A percentile compares a stretch with the other conserved stretches of the same genome.
phyloP scores from a whole-genome alignment of 2,113 vertebrate species.

The Ochotona princeps region DNA sequence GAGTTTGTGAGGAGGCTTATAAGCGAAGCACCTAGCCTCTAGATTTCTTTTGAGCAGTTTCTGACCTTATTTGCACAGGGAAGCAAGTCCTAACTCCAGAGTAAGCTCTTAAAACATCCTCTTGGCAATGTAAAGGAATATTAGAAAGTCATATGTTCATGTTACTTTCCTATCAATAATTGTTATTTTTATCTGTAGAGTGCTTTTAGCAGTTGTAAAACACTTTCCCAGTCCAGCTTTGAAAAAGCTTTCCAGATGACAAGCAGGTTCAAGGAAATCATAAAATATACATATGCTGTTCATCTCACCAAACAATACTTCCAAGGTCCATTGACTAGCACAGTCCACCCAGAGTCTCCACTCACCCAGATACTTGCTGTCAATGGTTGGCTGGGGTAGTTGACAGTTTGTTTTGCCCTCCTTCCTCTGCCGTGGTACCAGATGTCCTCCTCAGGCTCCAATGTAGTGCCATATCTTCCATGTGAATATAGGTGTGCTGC shows the following conservation, averaged over 20 bases:
- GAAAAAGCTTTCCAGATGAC: background rate
- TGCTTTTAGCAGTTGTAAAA: background rate
- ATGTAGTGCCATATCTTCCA: too few relatives aligned
- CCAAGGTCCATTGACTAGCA: too few relatives aligned
- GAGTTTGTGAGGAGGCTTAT: background rate
- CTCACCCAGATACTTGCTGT: too few relatives aligned
- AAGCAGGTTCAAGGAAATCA: background rate
- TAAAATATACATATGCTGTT: background rate
- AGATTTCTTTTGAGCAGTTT: background rate
- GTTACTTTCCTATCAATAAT: background rate
- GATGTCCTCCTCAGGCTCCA: too few relatives aligned
- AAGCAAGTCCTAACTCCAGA: background rate
- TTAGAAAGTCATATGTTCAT: background rate
- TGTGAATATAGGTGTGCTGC: too few relatives aligned
- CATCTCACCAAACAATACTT: too few relatives aligned
- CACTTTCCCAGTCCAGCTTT: background rate
- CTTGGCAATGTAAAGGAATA: background rate
- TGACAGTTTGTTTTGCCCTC: too few relatives aligned
- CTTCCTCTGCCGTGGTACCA: too few relatives aligned
- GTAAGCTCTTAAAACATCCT: background rate
- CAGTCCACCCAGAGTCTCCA: too few relatives aligned
- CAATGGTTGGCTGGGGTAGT: too few relatives aligned
- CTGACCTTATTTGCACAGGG: slow-evolving; percentile 4
- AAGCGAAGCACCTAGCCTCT: background rate
- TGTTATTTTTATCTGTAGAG: background rate